A percentile compares a stretch with the other conserved stretches of the same genome.
Evolutionary conservation across 2,113 vertebrate genomes (phyloP).

Genomic region (Porphyrio hochstetteri): DNA sequence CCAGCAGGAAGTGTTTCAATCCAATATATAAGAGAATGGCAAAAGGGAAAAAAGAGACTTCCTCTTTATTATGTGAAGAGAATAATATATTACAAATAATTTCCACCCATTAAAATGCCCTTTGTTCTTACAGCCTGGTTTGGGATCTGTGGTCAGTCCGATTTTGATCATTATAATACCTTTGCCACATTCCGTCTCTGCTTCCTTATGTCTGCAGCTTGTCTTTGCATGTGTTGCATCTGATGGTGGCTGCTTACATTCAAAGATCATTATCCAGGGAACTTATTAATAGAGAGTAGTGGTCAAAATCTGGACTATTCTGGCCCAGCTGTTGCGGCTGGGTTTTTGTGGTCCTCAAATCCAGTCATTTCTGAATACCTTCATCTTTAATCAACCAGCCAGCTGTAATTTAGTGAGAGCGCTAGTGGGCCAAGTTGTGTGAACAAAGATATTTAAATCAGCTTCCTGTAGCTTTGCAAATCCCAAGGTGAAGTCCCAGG

Average conservation of each 20-base stretch:
- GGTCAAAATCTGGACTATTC: not conserved
- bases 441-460: not conserved
- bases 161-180: not conserved
- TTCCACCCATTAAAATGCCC: conserved; percentile 28
- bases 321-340: not conserved
- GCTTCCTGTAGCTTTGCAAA: not conserved
- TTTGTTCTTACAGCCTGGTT: not conserved
- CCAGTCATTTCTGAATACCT: not conserved
- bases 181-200: not conserved
- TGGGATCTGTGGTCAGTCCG: not conserved
- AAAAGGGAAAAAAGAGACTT: conserved; percentile 29
- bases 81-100: conserved; percentile 58
- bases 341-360: conserved; percentile 2
- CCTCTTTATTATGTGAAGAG: conserved; percentile 33
- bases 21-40: conserved; percentile 42
- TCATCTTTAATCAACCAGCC: not conserved
- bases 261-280: not conserved
- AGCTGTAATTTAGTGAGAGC: not conserved
- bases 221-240: not conserved
- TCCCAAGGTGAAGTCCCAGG: not conserved
- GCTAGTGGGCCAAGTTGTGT: not conserved
- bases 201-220: not conserved
- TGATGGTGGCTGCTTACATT: not conserved
- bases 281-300: not conserved
- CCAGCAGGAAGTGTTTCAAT: conserved; percentile 66